phyloP scores from a whole-genome alignment of 2,888 invertebrate species.

The Tenthredo mesomela region DNA sequence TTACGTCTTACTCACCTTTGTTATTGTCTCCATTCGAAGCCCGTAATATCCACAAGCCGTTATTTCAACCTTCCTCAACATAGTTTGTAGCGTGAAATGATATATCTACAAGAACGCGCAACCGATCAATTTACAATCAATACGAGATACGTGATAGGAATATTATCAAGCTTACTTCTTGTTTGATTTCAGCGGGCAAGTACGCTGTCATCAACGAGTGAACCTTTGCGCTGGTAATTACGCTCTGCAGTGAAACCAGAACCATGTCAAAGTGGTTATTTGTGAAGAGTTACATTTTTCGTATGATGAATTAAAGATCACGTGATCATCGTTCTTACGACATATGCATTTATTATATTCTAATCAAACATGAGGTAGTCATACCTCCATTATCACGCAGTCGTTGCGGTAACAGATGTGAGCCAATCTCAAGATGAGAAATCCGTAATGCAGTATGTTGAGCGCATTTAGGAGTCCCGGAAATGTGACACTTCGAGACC shows the following conservation, averaged over 20 bases:
- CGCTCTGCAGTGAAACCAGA: slow-evolving; percentile 6
- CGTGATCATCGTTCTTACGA: background rate
- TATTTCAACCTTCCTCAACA: slow-evolving; percentile 47
- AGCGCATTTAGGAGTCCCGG: background rate
- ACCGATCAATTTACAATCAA: slow-evolving; percentile 38
- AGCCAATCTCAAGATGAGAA: slow-evolving; percentile 3
- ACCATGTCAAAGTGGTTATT: background rate
- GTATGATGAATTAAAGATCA: background rate
- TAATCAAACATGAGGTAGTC: background rate
- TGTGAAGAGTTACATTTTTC: background rate
- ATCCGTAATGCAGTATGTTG: background rate
- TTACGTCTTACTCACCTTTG: slow-evolving; percentile 25
- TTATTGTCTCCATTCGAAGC: slow-evolving; percentile 29
- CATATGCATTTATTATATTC: background rate
- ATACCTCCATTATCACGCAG: slow-evolving; percentile 19
- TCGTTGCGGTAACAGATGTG: slow-evolving; percentile 28
- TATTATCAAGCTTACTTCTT: slow-evolving; percentile 24
- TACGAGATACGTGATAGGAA: slow-evolving; percentile 33
- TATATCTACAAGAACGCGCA: slow-evolving; percentile 42
- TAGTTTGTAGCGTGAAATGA: slow-evolving; percentile 49
- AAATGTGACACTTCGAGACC: background rate
- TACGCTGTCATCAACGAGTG: slow-evolving; percentile 34
- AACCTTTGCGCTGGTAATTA: slow-evolving; percentile 18
- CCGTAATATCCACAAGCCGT: slow-evolving; percentile 45
- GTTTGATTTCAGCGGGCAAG: slow-evolving; percentile 35